Evolutionary conservation across 2,888 invertebrate genomes (phyloP), one percentile per base, ranked within the genome.

Genomic region (Drosophila fungiperda): DNA sequence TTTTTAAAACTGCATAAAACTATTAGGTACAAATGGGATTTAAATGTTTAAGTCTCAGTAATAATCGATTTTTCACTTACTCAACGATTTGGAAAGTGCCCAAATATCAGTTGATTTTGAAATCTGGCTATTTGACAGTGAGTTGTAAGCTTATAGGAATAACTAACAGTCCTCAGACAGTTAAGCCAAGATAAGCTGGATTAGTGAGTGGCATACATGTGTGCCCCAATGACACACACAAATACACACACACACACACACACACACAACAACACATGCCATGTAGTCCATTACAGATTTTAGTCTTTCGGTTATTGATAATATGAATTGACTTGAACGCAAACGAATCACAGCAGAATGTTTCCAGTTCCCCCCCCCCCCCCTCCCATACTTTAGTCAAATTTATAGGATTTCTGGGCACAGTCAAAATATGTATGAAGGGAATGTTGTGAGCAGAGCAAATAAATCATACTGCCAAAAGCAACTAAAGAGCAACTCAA

Each of bases 401-500:
- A 75, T 66, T 58, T 57, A 55, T 67, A 40, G 73, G 67, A 87
- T 76, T 70, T 62, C 62, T 40, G 11, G 45, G 52, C 33, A 49
- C n/a, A 62, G 58, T 57, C 63, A 53, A 53, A 68, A 70, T 38
- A 45, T 15, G 49, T 62, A 55, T 6, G 40, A 15, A 45, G 48
- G 9, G 45, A 50, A 68, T 75, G 70, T 70, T 75, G 70, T 70
- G 68, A 68, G 64, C 50, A 77, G 59, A 57, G 61, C 65, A 85
- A 83, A 85, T 83, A 86, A 88, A 85, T 86, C 89, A 79, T 66
- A 59, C 64, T 61, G 75, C 75, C 76, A 70, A 72, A 64, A 79
- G 67, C 78, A 80, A 73, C 68, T 32, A 70, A 75, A 60, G 58
- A 79, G 64, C 78, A 76, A 64, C 73, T 81, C 82, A 87, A 84